phyloP scores from a whole-genome alignment of 2,113 vertebrate species.

The Triplophysa dalaica region DNA sequence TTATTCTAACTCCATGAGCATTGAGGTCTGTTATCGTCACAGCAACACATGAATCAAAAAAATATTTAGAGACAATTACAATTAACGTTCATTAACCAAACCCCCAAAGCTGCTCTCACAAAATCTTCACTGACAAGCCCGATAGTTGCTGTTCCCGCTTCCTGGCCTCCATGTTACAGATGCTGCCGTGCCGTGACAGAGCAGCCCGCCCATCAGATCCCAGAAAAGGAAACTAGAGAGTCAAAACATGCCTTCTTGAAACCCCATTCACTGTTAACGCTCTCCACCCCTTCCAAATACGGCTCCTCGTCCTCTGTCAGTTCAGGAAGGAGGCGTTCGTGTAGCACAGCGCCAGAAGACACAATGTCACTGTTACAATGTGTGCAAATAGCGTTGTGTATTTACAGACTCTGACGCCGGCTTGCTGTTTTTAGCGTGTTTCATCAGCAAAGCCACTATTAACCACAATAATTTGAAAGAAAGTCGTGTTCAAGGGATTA shows the following conservation, averaged over 20 bases:
- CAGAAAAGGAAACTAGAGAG: slow-evolving; percentile 47
- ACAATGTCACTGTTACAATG: slow-evolving; percentile 14
- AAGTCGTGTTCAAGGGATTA: not conserved
- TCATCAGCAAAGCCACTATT: slow-evolving; percentile 20
- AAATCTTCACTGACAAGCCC: not conserved
- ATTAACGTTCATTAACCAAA: slow-evolving; percentile 5
- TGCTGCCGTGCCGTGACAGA: slow-evolving; percentile 18
- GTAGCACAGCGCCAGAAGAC: slow-evolving; percentile 1
- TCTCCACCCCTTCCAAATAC: slow-evolving; percentile 39
- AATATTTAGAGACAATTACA: not conserved
- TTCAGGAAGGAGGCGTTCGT: slow-evolving; percentile 55
- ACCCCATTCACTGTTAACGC: slow-evolving; percentile 51
- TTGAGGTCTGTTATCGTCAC: not conserved
- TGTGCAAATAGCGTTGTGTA: slow-evolving; percentile 38
- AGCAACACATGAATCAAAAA: not conserved
- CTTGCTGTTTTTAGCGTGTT: slow-evolving; percentile 42
- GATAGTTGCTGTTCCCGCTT: not conserved
- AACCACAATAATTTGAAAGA: not conserved
- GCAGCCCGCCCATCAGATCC: slow-evolving; percentile 25
- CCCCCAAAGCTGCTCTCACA: not conserved
- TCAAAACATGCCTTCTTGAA: slow-evolving; percentile 62
- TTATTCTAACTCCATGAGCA: too few relatives aligned
- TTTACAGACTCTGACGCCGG: slow-evolving; percentile 36
- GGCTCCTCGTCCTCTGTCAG: slow-evolving; percentile 44
- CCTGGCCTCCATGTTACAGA: slow-evolving; percentile 5